These are phyloP conservation scores for Thymelicus lineola DNA, from an alignment of 2,888 invertebrate genomes.

Conservation along the genomic window DNA sequence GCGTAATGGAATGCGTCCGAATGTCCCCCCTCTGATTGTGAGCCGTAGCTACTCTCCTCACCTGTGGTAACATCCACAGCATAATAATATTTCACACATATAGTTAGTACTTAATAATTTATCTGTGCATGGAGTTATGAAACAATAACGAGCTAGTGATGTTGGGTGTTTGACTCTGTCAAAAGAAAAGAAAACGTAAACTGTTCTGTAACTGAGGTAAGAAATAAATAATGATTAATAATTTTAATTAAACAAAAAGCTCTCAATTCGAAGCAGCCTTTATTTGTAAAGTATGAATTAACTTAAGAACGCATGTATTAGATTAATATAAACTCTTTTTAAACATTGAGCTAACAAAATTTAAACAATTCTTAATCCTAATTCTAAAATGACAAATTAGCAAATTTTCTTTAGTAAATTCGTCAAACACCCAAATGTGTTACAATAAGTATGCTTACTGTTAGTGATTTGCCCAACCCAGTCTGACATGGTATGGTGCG, in stretches of 20 bases:
- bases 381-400: too few species aligned
- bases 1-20: slow-evolving; percentile 81
- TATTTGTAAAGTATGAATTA: too few species aligned
- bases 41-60: slow-evolving; percentile 93
- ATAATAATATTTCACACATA: background rate
- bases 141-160: slow-evolving; percentile 7
- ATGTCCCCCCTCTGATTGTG: slow-evolving; percentile 89
- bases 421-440: slow-evolving; percentile 26
- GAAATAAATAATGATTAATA: too few species aligned
- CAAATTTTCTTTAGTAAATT: background rate
- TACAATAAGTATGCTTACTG: slow-evolving; percentile 81
- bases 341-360: background rate
- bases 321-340: background rate
- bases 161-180: slow-evolving; percentile 17
- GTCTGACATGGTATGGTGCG: slow-evolving; percentile 88
- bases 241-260: too few species aligned
- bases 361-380: too few species aligned
- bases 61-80: slow-evolving; percentile 59
- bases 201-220: too few species aligned
- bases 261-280: too few species aligned
- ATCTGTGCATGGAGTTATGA: background rate
- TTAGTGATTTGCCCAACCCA: slow-evolving; percentile 96
- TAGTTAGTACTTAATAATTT: background rate
- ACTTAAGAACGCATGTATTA: too few species aligned
- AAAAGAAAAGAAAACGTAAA: too few species aligned